Percentiles rank a stretch among this genome's conserved stretches.
Evolutionary conservation across 2,888 invertebrate genomes (phyloP).

Genomic region (Melieria picta): DNA sequence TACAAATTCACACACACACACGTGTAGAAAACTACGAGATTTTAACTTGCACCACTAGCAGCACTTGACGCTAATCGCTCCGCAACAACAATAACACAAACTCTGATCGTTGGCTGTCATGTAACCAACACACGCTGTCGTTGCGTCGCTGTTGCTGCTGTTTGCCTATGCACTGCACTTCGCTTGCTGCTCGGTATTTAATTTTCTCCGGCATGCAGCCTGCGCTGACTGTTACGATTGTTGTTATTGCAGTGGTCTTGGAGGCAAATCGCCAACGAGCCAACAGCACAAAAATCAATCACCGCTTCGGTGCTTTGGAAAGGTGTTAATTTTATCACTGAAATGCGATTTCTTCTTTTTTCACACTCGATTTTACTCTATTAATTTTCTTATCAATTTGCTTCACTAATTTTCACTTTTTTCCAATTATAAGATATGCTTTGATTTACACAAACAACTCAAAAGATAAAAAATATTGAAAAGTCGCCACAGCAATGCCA

Average conservation of each 20-base stretch:
- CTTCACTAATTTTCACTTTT: constrained; percentile 10
- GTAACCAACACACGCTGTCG: too few species aligned
- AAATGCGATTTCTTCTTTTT: constrained; percentile 1
- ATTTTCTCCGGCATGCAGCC: background rate
- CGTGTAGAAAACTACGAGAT: too few species aligned
- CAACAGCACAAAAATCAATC: too few species aligned
- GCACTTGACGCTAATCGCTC: too few species aligned
- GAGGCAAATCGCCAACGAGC: too few species aligned
- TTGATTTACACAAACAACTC: constrained; percentile 20
- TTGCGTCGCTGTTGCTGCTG: too few species aligned
- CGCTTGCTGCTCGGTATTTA: too few species aligned
- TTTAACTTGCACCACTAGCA: too few species aligned
- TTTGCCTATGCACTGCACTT: too few species aligned
- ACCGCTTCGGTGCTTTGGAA: background rate
- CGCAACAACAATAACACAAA: too few species aligned
- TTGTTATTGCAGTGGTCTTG: background rate
- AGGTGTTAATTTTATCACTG: constrained; percentile 7
- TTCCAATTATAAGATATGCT: background rate
- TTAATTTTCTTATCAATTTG: constrained; percentile 15
- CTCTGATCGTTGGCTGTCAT: too few species aligned
- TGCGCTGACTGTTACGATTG: background rate
- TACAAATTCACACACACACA: too few species aligned
- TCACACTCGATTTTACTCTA: constrained; percentile 3
- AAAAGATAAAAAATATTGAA: constrained; percentile 1
- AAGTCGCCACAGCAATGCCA: background rate